Conservation (phyloP, 2,113 vertebrate species). For the Tangachromis dhanisi region DNA sequence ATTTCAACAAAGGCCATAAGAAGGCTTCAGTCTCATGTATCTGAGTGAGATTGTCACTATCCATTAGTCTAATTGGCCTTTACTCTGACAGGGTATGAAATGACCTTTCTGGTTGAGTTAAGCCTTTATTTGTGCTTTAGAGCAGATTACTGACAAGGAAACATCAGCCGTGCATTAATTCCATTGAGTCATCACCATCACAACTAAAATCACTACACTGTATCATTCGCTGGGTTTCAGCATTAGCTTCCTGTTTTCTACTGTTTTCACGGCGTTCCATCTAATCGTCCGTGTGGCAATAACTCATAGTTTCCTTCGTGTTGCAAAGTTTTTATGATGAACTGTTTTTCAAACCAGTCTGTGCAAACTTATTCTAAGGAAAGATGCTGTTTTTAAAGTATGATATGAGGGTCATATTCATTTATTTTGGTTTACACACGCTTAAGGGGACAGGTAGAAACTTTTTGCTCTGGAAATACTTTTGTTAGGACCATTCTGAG, state of each 20-base stretch:
- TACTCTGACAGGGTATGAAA: slow-evolving; percentile 14
- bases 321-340: slow-evolving; percentile 76
- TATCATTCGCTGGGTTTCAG: not conserved
- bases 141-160: slow-evolving; percentile 1
- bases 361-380: slow-evolving; percentile 71
- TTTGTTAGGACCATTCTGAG: not conserved
- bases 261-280: not conserved
- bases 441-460: slow-evolving; percentile 24
- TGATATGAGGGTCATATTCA: slow-evolving; percentile 73
- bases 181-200: not conserved
- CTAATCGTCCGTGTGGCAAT: not conserved
- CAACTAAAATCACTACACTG: not conserved
- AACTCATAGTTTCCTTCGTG: not conserved
- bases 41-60: slow-evolving; percentile 5
- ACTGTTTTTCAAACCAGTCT: slow-evolving; percentile 78
- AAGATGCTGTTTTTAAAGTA: slow-evolving; percentile 72
- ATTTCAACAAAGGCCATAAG: not conserved
- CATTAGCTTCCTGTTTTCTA: not conserved
- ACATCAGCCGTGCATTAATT: not conserved
- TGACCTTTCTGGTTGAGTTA: not conserved
- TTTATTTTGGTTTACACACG: slow-evolving; percentile 79
- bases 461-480: not conserved
- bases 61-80: slow-evolving; percentile 26
- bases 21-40: not conserved
- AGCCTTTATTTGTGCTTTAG: not conserved